phyloP scores from a whole-genome alignment of 2,797 vertebrate genomes.

The Syngnathus rostellatus region DNA sequence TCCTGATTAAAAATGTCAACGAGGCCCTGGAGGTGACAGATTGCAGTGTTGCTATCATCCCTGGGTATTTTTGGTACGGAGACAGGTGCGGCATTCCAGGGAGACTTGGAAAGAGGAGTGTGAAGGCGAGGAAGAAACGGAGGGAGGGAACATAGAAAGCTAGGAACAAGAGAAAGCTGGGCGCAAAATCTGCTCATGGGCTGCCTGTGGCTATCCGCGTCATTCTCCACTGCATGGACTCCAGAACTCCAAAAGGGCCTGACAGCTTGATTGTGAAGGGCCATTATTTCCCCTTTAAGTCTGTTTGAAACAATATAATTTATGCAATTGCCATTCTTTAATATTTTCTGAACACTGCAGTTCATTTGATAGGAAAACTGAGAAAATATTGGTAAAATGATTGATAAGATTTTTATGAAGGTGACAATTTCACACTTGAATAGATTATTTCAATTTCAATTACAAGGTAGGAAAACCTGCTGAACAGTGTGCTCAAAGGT shows the following conservation, averaged over 20 bases:
- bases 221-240: slow-evolving; percentile 50
- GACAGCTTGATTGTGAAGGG: slow-evolving; percentile 53
- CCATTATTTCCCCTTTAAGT: background rate
- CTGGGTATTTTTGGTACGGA: slow-evolving; percentile 63
- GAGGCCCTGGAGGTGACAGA: slow-evolving; percentile 67
- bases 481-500: background rate
- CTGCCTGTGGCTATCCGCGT: slow-evolving; percentile 44
- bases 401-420: too few species aligned
- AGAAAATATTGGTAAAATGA: too few species aligned
- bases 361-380: too few species aligned
- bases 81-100: slow-evolving; percentile 68
- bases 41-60: slow-evolving; percentile 62
- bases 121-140: slow-evolving; percentile 15
- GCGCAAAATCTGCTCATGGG: slow-evolving; percentile 49
- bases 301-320: too few species aligned
- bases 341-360: too few species aligned
- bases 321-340: too few species aligned
- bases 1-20: slow-evolving; percentile 72
- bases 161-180: slow-evolving; percentile 32
- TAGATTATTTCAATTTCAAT: background rate
- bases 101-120: slow-evolving; percentile 51
- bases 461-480: background rate
- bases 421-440: background rate
- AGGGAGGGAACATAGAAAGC: slow-evolving; percentile 37
- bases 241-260: slow-evolving; percentile 53